Base-by-base conservation (phyloP, 2,888 invertebrate species). In the Hyles lineata region DNA sequence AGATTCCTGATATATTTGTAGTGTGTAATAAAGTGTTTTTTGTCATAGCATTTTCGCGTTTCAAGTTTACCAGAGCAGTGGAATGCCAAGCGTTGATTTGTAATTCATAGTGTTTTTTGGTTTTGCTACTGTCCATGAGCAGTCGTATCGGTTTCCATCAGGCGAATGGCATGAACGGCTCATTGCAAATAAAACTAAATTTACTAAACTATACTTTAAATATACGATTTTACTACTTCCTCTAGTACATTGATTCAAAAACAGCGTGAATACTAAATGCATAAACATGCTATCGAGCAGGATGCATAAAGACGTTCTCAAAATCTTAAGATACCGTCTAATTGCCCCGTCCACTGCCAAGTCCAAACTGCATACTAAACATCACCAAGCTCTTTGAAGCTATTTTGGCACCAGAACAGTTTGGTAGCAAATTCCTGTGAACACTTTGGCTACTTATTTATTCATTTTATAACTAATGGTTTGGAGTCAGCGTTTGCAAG, bases 391-490 rank as follows among this genome's bases (percentile, higher is more conserved):
- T 17, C 55, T 55, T 55, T n/a, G 55, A 17, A 55, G 55, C 55
- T 55, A 55, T 17, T 55, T 55, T 55, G 55, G 55, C 55, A 55
- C n/a, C 55, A 43, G 43, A 7, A 55, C 55, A n/a, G 7, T 55
- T 55, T 55, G 7, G 19, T 11, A 43, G 11, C n/a, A 55, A 55
- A n/a, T 55, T 55, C 55, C 55, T 55, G 19, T n/a, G 55, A 55
- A 55, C 55, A n/a, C 55, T 55, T 55, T 55, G 55, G 55, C n/a
- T n/a, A 55, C 55, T 55, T 55, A 55, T 55, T n/a, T 7, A 55
- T 55, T 55, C 55, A n/a, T 55, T n/a, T n/a, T 55, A n/a, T n/a
- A n/a, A 55, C 55, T 55, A 55, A 55, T 55, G 55, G 55, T n/a
- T n/a, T 5, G 15, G 43, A 43, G 55, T n/a, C n/a, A n/a, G n/a